These are phyloP conservation scores for Heptranchias perlo DNA, from an alignment of 2,113 vertebrate species.

Conservation along the genomic window DNA sequence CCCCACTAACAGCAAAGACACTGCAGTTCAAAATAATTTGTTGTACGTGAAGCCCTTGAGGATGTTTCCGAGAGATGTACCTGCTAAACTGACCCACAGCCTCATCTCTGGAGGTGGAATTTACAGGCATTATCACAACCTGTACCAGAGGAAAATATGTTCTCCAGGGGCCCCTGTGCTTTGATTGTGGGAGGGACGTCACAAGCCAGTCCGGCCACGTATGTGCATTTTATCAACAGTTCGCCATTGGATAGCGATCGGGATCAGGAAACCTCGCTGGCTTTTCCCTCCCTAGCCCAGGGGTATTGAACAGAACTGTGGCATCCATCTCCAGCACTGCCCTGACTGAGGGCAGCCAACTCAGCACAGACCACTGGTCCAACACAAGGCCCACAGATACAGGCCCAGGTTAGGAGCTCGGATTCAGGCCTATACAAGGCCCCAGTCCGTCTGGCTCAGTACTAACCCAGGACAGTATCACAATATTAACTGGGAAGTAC, in stretches of 20 bases:
- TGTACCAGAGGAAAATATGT: too few relatives aligned
- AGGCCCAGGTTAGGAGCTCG: not conserved
- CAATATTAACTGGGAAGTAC: not conserved
- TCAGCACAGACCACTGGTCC: not conserved
- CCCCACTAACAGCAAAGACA: too few relatives aligned
- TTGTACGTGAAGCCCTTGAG: too few relatives aligned
- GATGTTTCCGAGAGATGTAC: too few relatives aligned
- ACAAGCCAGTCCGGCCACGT: not conserved
- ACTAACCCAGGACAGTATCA: not conserved
- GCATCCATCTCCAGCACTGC: not conserved
- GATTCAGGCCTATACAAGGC: not conserved
- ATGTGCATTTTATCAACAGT: not conserved
- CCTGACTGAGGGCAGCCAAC: not conserved
- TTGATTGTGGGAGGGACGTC: not conserved
- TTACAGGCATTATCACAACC: too few relatives aligned
- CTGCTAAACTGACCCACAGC: too few relatives aligned
- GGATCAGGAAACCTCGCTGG: not conserved
- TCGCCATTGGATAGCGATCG: not conserved
- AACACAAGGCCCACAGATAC: not conserved
- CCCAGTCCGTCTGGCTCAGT: not conserved
- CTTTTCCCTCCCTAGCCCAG: not conserved
- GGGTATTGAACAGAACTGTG: too few relatives aligned
- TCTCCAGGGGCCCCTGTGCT: too few relatives aligned
- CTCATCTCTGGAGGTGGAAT: too few relatives aligned
- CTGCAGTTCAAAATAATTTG: too few relatives aligned